Evolutionary conservation across 1,140 invertebrate species (phyloP), one percentile per base, ranked within the genome.

Genomic region (Radopholus similis): DNA sequence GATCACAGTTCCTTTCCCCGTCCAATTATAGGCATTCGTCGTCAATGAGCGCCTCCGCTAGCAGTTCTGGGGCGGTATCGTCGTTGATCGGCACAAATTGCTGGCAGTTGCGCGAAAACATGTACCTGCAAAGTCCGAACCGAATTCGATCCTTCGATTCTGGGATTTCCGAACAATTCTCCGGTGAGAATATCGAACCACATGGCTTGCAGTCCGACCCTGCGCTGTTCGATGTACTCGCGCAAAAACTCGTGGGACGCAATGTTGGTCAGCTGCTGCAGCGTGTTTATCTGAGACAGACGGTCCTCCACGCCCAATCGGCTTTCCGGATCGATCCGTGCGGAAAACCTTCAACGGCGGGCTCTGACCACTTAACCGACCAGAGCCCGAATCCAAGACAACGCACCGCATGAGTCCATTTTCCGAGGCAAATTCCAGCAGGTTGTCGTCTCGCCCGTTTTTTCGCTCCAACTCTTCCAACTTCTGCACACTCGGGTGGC

Each of bases 171-270:
- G 8, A 91, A 94, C 77, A 96, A 91, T 84, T 95, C 91, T 2
- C 93, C 93, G 0, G 91, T 94, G 77, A 94, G 94, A 79, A 96
- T 93, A 83, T 97, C 93, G 83, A 95, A 95, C 93, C 93, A 97
- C 3, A 96, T 84, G 0, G 93, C 92, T 80, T 95, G 92, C n/a
- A 81, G 89, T 77, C 93, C 90, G 5, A 95, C 85, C 80, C 92
- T 87, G 75, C 91, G 89, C 26, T 87, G 87, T 82, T 90, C 88
- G 11, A 97, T 83, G 1, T 90, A 87, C 70, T 89, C 89, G 76
- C 91, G 90, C 35, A 96, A 84, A 84, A 96, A 95, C 28, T 91
- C 90, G 81, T 96, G 95, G 26, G 91, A 94, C 0, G 92, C 90
- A 58, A 96, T 88, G 82, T 97, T 94, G 83, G 93, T 90, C 59